A percentile compares a stretch with the other conserved stretches of the same genome.
Conservation (phyloP, 2,888 invertebrate genomes). For the Eucriotettix oculatus region DNA sequence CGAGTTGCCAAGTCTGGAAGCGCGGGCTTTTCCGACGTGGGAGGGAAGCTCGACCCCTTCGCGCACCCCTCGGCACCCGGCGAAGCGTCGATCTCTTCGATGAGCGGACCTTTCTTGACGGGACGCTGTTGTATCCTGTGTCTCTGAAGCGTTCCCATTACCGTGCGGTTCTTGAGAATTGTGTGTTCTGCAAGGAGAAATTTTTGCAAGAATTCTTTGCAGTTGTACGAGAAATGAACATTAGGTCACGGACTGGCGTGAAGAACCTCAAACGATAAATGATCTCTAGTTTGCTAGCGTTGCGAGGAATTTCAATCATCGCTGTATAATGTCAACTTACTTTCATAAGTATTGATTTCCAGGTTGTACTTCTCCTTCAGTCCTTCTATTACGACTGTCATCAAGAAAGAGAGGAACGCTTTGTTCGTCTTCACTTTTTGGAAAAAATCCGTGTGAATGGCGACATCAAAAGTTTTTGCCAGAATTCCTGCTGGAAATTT, state of each 20-base stretch:
- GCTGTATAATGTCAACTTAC: background rate
- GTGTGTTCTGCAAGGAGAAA: conserved; percentile 30
- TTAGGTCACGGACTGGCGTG: too few species aligned
- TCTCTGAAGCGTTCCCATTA: conserved; percentile 50
- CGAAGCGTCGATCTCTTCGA: conserved; percentile 31
- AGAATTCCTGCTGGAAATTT: conserved; percentile 37
- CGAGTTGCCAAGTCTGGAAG: too few species aligned
- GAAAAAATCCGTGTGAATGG: conserved; percentile 62
- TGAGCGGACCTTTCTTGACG: conserved; percentile 35
- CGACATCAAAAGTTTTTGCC: conserved; percentile 66
- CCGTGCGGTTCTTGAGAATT: conserved; percentile 53
- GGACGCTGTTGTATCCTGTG: conserved; percentile 60
- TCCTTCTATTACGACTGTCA: conserved; percentile 64
- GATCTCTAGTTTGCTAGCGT: too few species aligned
- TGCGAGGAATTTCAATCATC: too few species aligned
- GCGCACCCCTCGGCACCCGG: too few species aligned
- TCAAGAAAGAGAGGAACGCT: conserved; percentile 61
- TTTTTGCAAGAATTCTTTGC: too few species aligned
- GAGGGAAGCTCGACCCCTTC: too few species aligned
- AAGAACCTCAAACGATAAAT: too few species aligned
- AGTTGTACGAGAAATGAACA: too few species aligned
- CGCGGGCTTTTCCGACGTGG: too few species aligned
- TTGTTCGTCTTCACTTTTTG: conserved; percentile 52
- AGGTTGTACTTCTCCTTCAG: conserved; percentile 51
- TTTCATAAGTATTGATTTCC: conserved; percentile 27